These are phyloP conservation scores for Phoeniculus purpureus DNA, from an alignment of 2,797 vertebrate species.

Conservation along the genomic window DNA sequence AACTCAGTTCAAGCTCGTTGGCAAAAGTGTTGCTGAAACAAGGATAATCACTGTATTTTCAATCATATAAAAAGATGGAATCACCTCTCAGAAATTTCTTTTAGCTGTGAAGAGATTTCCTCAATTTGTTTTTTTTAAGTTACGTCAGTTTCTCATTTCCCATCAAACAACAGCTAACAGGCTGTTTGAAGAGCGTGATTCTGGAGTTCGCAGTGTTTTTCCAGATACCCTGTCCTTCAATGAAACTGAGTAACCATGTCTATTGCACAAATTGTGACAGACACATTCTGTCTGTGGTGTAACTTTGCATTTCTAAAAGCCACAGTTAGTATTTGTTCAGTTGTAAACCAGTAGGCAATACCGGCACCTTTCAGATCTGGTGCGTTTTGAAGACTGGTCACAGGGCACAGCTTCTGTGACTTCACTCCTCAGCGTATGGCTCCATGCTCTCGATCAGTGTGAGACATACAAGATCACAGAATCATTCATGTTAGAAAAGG, in stretches of 20 bases:
- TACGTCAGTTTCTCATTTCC: background rate
- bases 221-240: background rate
- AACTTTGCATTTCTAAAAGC: background rate
- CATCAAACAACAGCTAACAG: background rate
- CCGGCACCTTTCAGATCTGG: background rate
- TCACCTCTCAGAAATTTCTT: background rate
- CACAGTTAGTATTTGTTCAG: background rate
- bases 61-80: background rate
- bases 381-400: background rate
- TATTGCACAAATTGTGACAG: too few species aligned
- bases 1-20: background rate
- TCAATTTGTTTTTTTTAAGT: background rate
- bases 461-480: background rate
- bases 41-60: background rate
- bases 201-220: background rate
- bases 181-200: background rate
- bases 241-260: background rate
- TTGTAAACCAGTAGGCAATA: background rate
- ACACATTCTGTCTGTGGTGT: background rate
- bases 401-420: background rate
- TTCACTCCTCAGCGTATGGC: accelerated
- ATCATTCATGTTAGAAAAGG: too few species aligned
- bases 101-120: background rate
- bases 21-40: background rate
- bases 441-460: background rate